These are phyloP conservation scores for Doryteuthis pealeii DNA, from an alignment of 1,140 invertebrate species.

Conservation along the genomic window DNA sequence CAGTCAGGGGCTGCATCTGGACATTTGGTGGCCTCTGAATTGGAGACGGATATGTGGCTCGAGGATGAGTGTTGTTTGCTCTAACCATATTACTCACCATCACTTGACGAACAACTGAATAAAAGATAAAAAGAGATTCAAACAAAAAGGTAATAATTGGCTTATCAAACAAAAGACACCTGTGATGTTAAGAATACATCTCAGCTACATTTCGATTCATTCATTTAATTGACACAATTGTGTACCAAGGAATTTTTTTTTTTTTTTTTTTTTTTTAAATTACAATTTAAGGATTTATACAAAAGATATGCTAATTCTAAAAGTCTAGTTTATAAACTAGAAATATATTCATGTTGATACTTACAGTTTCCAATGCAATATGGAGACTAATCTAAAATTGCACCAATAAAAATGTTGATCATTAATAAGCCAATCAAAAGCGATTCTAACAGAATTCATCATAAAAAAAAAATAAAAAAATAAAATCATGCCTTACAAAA, in stretches of 20 bases:
- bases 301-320: no score
- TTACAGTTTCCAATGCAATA: neutral
- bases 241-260: neutral
- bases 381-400: no score
- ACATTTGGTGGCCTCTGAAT: slow-evolving; percentile 40
- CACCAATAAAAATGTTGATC: no score
- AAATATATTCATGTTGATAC: neutral
- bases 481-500: no score
- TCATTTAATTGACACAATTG: neutral
- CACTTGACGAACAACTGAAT: slow-evolving; percentile 35
- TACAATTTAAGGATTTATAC: no score
- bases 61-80: slow-evolving; percentile 27
- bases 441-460: no score
- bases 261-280: no score
- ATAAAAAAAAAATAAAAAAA: no score
- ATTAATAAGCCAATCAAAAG: no score
- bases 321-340: neutral
- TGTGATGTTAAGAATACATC: neutral
- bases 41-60: slow-evolving; percentile 38
- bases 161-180: neutral
- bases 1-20: slow-evolving; percentile 1
- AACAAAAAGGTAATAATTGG: neutral
- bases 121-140: slow-evolving; percentile 3
- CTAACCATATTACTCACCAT: slow-evolving; percentile 38
- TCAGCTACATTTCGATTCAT: neutral